These are phyloP conservation scores for Mobula hypostoma DNA, from an alignment of 2,113 vertebrate genomes.

Conservation along the genomic window DNA sequence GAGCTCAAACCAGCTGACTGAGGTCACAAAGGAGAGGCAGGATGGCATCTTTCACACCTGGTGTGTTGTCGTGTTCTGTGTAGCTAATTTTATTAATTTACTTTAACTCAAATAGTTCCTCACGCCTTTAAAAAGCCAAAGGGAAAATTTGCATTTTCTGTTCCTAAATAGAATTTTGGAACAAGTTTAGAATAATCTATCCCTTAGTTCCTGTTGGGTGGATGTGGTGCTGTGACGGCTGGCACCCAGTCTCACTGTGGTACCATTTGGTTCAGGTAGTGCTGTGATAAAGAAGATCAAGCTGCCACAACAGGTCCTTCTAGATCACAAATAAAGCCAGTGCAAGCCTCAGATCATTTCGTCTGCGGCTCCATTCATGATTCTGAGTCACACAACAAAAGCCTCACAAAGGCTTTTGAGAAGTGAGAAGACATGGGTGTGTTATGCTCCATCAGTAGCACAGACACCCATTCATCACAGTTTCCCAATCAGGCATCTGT, in stretches of 20 bases:
- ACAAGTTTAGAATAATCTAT: constrained; percentile 10
- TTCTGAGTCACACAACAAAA: constrained; percentile 24
- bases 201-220: background rate
- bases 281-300: background rate
- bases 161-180: constrained; percentile 23
- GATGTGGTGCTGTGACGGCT: background rate
- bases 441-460: constrained; percentile 3
- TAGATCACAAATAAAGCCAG: constrained; percentile 13
- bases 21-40: background rate
- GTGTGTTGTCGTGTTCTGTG: background rate
- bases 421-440: constrained; percentile 31
- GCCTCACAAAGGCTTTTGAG: constrained; percentile 6
- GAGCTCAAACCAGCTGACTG: too few relatives aligned
- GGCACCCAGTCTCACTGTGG: background rate
- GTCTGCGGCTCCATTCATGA: constrained; percentile 17
- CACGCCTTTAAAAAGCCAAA: background rate
- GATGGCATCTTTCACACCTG: background rate
- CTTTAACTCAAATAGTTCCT: background rate
- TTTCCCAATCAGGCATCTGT: constrained; percentile 29
- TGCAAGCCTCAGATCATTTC: constrained; percentile 32
- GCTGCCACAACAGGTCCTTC: constrained; percentile 12
- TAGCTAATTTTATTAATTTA: background rate
- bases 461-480: constrained; percentile 4
- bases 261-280: constrained; percentile 31
- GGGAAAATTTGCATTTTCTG: constrained; percentile 1